These are phyloP conservation scores for Ichneumoninae sp. DNA, from an alignment of 2,888 invertebrate genomes.

Conservation along the genomic window DNA sequence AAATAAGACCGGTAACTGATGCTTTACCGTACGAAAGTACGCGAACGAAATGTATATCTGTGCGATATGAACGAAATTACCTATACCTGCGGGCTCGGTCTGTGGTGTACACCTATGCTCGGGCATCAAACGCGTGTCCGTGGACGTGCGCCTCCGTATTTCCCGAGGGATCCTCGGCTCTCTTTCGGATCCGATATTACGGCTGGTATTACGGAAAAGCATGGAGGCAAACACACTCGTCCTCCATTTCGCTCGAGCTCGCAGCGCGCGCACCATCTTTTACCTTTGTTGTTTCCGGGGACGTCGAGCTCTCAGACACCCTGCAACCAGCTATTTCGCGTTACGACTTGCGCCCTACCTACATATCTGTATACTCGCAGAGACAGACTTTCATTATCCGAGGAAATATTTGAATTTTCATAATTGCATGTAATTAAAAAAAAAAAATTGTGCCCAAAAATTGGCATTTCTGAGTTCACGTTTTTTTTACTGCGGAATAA, in stretches of 20 bases:
- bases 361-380: constrained; percentile 5
- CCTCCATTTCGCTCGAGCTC: constrained; percentile 55
- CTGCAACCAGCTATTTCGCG: constrained; percentile 49
- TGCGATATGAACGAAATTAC: constrained; percentile 61
- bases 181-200: constrained; percentile 74
- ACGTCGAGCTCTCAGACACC: constrained; percentile 49
- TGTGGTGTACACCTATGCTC: constrained; percentile 37
- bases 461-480: not conserved
- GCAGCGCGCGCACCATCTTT: constrained; percentile 31
- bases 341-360: constrained; percentile 54
- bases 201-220: constrained; percentile 66
- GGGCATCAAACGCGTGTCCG: constrained; percentile 57
- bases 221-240: constrained; percentile 57
- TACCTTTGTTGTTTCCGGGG: constrained; percentile 49
- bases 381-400: constrained; percentile 16
- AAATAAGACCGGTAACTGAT: constrained; percentile 38
- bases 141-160: constrained; percentile 72
- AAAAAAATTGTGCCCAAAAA: not conserved
- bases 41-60: constrained; percentile 42
- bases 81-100: constrained; percentile 42
- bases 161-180: constrained; percentile 72
- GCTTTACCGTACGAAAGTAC: constrained; percentile 31
- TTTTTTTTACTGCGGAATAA: not conserved
- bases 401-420: not conserved
- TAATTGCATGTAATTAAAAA: no score